Conservation (phyloP, 2,888 invertebrate genomes). For the Rhagium mordax region DNA sequence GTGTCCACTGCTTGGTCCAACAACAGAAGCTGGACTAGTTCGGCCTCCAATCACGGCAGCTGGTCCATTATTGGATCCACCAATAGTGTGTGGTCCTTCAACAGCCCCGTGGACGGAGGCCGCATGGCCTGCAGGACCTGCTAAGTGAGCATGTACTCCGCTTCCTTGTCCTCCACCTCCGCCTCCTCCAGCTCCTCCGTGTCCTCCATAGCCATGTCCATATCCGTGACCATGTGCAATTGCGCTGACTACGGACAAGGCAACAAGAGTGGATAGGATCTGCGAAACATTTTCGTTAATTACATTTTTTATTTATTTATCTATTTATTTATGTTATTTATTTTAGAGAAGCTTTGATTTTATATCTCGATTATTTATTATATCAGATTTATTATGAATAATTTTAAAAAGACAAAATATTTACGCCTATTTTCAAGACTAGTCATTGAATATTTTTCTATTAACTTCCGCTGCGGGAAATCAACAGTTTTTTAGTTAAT, state of each 20-base stretch:
- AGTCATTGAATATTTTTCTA: no score
- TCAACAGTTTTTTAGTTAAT: no score
- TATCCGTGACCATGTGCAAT: not conserved
- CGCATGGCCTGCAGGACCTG: not conserved
- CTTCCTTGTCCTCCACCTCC: no score
- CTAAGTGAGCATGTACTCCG: not conserved
- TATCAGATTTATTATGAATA: no score
- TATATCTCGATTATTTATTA: no score
- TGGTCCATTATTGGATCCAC: not conserved
- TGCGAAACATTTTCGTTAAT: not conserved
- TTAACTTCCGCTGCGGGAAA: no score
- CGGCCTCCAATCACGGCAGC: not conserved
- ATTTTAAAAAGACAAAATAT: no score
- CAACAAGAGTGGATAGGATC: not conserved
- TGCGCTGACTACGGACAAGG: not conserved
- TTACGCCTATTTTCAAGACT: no score
- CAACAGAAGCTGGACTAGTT: not conserved
- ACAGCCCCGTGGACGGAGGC: not conserved
- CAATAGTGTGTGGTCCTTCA: not conserved
- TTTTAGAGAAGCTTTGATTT: no score
- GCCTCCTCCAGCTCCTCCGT: no score
- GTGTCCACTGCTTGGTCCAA: not conserved
- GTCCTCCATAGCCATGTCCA: not conserved
- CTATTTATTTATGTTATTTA: no score
- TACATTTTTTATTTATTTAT: not conserved